Evolutionary conservation across 2,797 vertebrate species (phyloP), one percentile per base, ranked within the genome.

Genomic region (Alcedo atthis): DNA sequence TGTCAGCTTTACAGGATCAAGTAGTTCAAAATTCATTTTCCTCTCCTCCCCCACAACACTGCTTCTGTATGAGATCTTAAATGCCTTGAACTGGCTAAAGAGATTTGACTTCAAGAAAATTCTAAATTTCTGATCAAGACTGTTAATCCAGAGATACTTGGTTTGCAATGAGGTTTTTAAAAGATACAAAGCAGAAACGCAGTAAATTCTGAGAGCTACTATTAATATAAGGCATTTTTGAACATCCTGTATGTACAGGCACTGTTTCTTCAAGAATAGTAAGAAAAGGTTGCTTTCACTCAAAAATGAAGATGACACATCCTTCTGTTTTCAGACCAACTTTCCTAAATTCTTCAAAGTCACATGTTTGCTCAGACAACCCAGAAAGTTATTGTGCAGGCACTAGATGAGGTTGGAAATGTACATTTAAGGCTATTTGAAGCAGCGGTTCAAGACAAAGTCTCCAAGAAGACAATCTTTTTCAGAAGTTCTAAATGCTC

Each of bases 251-350:
- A 43, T 8, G 9, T 67, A 63, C 45, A 66, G 64, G 55, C 12
- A 24, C 42, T 26, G 16, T 78, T 76, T 59, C 73, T 75, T 71
- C 43, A 76, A 84, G 43, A 40, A 49, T 0, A 62, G n/a, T 35
- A 37, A 75, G 58, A 93, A 87, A 87, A 6, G 10, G 45, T 7
- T 6, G 3, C 59, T 81, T 85, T 69, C 58, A 68, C 70, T 68
- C 19, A 92, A 87, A 92, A 93, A 75, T 53, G 64, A 78, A 85
- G n/a, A 75, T 40, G 35, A 91, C 35, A 33, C 62, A 75, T 28
- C 62, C 24, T 87, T 83, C 85, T 92, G 68, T 77, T 88, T 93
- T 81, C 81, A 89, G 73, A 81, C 1, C 1, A 0, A 81, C 69
- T 93, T 69, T 76, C 48, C n/a, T 53, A 57, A 83, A 55, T 88